Evolutionary conservation across 2,113 vertebrate species (phyloP).

Genomic region (Pseudopodoces humilis): DNA sequence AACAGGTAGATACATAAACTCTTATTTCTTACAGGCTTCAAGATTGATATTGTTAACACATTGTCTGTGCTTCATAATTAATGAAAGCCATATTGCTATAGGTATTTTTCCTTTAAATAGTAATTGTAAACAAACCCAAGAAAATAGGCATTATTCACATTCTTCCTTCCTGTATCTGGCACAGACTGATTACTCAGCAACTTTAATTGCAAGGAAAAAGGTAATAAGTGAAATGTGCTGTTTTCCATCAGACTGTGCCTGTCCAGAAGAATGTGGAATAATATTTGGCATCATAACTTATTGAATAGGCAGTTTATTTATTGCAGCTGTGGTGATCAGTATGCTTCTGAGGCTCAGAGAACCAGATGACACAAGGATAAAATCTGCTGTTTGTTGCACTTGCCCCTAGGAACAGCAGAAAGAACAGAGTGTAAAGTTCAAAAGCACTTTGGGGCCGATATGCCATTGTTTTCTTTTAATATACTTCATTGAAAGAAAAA

Average conservation of each 20-base stretch:
- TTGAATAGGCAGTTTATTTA: constrained; percentile 72
- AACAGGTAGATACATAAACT: not conserved
- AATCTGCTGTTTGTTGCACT: constrained; percentile 16
- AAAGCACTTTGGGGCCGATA: not conserved
- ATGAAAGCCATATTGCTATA: not conserved
- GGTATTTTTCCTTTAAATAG: constrained; percentile 65
- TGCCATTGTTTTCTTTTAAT: constrained; percentile 49
- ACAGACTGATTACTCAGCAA: constrained; percentile 47
- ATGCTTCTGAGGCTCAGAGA: constrained; percentile 56
- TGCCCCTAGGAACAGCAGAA: constrained; percentile 22
- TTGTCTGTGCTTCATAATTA: not conserved
- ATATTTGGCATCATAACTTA: constrained; percentile 65
- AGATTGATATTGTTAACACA: not conserved
- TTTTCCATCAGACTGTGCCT: constrained; percentile 63
- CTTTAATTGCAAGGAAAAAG: constrained; percentile 20
- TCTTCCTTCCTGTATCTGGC: constrained; percentile 32
- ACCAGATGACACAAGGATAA: constrained; percentile 57
- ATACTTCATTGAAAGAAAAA: constrained; percentile 31
- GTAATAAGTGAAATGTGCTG: constrained; percentile 48
- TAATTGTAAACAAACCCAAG: constrained; percentile 62
- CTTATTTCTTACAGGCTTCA: not conserved
- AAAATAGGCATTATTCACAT: constrained; percentile 59
- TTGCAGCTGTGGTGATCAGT: constrained; percentile 69
- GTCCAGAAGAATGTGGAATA: constrained; percentile 68
- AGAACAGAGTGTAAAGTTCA: constrained; percentile 34